Conservation (phyloP, 2,888 invertebrate species). For the Cistogaster globosa region DNA sequence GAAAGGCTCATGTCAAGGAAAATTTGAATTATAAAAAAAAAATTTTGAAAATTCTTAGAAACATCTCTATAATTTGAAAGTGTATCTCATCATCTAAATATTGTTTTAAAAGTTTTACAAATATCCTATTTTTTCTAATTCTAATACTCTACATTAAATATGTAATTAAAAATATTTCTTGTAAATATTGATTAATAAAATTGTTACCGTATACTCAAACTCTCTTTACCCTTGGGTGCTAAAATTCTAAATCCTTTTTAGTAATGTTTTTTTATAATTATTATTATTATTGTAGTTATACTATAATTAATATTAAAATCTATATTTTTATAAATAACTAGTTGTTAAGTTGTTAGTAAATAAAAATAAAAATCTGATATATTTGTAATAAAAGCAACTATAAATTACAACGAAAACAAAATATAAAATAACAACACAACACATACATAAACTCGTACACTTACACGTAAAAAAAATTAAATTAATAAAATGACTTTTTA, state of each 20-base stretch:
- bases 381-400: not conserved
- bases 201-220: conserved; percentile 45
- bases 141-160: not conserved
- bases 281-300: conserved; percentile 30
- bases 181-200: conserved; percentile 53
- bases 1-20: too few relatives aligned
- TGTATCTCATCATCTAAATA: not conserved
- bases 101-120: not conserved
- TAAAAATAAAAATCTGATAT: conserved; percentile 24
- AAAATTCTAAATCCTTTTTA: conserved; percentile 70
- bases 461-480: conserved; percentile 16
- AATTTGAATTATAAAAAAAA: too few relatives aligned
- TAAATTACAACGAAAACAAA: not conserved
- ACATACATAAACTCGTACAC: not conserved
- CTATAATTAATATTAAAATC: conserved; percentile 37
- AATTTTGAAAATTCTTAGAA: too few relatives aligned
- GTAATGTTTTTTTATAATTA: conserved; percentile 42
- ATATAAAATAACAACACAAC: conserved; percentile 2
- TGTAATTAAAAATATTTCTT: conserved; percentile 21
- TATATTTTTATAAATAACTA: conserved; percentile 53
- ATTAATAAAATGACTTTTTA: conserved; percentile 16
- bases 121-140: not conserved
- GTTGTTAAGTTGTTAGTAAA: conserved; percentile 46
- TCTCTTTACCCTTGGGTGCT: conserved; percentile 64
- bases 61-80: not conserved